Base-by-base conservation (phyloP, 2,888 invertebrate species). In the Smittia sp. region DNA sequence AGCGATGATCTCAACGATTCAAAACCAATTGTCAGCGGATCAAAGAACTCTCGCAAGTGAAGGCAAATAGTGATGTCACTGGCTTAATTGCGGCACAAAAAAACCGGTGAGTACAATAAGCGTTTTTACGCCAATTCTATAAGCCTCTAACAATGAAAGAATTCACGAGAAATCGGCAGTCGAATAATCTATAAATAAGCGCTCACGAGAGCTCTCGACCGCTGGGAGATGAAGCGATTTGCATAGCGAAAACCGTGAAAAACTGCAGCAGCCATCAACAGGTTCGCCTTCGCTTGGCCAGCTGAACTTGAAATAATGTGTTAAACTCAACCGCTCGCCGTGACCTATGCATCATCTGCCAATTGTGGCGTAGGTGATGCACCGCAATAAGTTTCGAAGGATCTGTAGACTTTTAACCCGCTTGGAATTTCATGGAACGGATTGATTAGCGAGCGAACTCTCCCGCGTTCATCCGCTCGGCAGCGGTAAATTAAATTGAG, bases 311-410 rank as follows among this genome's bases (percentile, higher is more conserved):
- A 58, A 58, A 20, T n/a, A n/a, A 58, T 13, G 6, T 58, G 6
- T 58, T 58, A 58, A 58, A 58, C 58, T 58, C 58, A 4, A 22
- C 58, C 11, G 3, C n/a, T 58, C 3, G 7, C 58, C 58, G n/a
- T 58, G 58, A 58, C 58, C 58, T 58, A 58, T 58, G 58, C 58
- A 58, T 58, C 58, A n/a, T 58, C 58, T 58, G 32, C 32, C 32
- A 32, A 6, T 32, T 32, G 32, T 32, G 32, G 46, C 15, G 46
- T 46, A 46, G 46, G 15, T 46, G 15, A 46, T 11, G 46, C 6
- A 46, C 11, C n/a, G 46, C 46, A n/a, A n/a, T 46, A n/a, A 46
- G 15, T 3, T 2, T 58, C 22, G 58, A 58, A 58, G 58, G 58
- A 20, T 58, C 22, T 58, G 2, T n/a, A 58, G 58, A 58, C 58